Percentiles rank a stretch among this genome's conserved stretches.
Evolutionary conservation across 1,140 invertebrate genomes (phyloP).

Genomic region (Lamellibrachia luymesi): DNA sequence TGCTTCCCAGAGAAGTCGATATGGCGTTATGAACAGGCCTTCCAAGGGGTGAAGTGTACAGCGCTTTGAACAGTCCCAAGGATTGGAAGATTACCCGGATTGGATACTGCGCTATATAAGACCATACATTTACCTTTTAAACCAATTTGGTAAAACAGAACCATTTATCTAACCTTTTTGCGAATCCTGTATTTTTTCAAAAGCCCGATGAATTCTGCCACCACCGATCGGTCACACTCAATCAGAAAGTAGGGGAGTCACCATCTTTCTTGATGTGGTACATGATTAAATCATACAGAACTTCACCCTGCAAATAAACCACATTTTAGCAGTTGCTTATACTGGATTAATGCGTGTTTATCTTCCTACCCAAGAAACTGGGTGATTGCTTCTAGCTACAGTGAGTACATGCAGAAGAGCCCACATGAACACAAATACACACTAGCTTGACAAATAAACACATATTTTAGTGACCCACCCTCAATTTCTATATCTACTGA

Average conservation of each 20-base stretch:
- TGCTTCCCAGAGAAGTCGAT: too few species aligned
- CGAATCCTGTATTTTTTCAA: constrained; percentile 78
- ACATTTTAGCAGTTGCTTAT: neutral
- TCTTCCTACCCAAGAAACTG: neutral
- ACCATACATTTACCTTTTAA: too few species aligned
- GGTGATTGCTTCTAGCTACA: neutral
- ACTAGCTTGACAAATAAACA: too few species aligned
- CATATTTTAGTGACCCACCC: too few species aligned
- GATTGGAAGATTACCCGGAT: too few species aligned
- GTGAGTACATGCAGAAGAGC: neutral
- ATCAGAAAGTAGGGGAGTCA: constrained; percentile 65
- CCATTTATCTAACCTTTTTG: constrained; percentile 60
- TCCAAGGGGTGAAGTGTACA: too few species aligned
- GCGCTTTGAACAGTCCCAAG: too few species aligned
- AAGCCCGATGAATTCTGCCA: constrained; percentile 69
- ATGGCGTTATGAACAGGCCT: too few species aligned
- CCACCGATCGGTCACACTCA: constrained; percentile 73
- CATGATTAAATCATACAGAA: constrained; percentile 83
- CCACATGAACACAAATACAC: neutral
- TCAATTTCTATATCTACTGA: too few species aligned
- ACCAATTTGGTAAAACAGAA: neutral
- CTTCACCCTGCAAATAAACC: constrained; percentile 67
- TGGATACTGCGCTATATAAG: too few species aligned
- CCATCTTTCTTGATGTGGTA: constrained; percentile 59
- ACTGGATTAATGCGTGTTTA: neutral